A percentile compares a stretch with the other conserved stretches of the same genome.
phyloP scores from a whole-genome alignment of 2,797 vertebrate species.

The Tachyglossus aculeatus region DNA sequence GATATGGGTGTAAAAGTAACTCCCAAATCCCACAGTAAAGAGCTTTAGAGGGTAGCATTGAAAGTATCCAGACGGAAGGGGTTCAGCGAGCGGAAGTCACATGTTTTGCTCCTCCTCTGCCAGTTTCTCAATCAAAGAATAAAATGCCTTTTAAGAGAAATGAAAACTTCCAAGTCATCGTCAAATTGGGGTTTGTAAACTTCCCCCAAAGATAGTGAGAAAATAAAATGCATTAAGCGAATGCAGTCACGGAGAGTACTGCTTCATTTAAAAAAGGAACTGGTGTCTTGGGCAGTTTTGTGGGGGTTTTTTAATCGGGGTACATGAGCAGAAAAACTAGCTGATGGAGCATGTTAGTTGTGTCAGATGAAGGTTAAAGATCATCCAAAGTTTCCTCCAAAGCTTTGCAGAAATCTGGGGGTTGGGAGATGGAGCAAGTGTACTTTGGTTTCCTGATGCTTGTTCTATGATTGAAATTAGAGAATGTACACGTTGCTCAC shows the following conservation, averaged over 20 bases:
- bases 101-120: too few species aligned
- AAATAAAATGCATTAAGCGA: not conserved
- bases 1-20: too few species aligned
- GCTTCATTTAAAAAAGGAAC: not conserved
- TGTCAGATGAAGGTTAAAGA: not conserved
- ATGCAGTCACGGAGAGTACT: not conserved
- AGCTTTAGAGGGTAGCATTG: not conserved
- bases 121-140: not conserved
- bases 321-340: not conserved
- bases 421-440: too few species aligned
- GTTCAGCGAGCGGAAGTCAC: not conserved
- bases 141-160: not conserved
- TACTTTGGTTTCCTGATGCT: not conserved
- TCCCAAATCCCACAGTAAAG: too few species aligned
- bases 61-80: fast-evolving
- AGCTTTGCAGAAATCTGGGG: conserved; percentile 62
- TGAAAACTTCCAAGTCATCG: not conserved
- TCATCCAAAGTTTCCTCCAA: conserved; percentile 73
- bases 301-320: not conserved
- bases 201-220: not conserved
- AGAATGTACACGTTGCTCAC: too few species aligned
- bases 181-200: not conserved
- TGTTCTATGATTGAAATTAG: not conserved
- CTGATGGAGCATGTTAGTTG: not conserved
- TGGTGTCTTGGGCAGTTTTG: not conserved